Percentiles rank a stretch among this genome's conserved stretches.
phyloP scores from a whole-genome alignment of 2,113 vertebrate species.

The Ovibos moschatus region DNA sequence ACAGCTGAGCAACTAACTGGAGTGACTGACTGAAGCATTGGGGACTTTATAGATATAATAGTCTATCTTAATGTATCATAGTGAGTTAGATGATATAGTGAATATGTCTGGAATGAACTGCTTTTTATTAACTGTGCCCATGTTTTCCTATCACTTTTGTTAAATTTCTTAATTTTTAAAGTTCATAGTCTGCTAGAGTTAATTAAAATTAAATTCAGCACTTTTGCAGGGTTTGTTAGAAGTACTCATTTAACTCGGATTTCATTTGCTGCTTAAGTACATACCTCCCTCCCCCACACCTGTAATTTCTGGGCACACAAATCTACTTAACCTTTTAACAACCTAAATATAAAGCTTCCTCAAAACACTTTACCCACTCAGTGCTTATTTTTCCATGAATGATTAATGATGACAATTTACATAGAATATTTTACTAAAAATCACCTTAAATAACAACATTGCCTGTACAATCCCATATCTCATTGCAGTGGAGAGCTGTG shows the following conservation, averaged over 20 bases:
- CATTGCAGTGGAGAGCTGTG: not conserved
- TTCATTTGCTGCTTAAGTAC: conserved; percentile 8
- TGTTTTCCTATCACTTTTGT: not conserved
- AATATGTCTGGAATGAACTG: not conserved
- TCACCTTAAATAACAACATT: conserved; percentile 55
- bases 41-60: not conserved
- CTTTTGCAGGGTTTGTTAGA: not conserved
- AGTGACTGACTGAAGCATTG: not conserved
- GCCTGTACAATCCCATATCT: not conserved
- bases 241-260: not conserved
- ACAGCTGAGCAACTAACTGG: accelerated
- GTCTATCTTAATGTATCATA: not conserved
- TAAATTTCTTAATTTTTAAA: conserved; percentile 21
- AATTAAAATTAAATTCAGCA: not conserved
- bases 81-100: not conserved
- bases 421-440: conserved; percentile 52
- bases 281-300: not conserved
- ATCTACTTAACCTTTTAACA: conserved; percentile 66
- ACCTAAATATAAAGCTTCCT: conserved; percentile 53
- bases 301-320: conserved; percentile 19
- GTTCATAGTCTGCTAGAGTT: not conserved
- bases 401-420: conserved; percentile 71
- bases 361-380: conserved; percentile 53
- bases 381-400: conserved; percentile 56
- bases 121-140: not conserved